These are phyloP conservation scores for Tetrao urogallus DNA, from an alignment of 2,113 vertebrate species.

Conservation along the genomic window DNA sequence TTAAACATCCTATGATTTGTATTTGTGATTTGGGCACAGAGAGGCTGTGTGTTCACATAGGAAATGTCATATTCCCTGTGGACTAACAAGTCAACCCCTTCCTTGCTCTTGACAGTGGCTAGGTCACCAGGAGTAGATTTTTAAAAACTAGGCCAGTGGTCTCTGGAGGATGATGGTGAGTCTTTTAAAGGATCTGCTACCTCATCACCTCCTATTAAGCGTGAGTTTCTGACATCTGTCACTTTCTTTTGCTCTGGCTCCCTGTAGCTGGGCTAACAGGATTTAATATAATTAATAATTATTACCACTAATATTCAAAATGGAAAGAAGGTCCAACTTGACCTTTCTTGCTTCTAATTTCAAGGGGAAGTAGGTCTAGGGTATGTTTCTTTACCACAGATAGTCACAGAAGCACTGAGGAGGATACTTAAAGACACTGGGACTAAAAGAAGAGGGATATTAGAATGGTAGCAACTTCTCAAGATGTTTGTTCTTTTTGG, in stretches of 20 bases:
- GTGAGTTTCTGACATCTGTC: conserved; percentile 42
- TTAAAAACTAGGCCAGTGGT: conserved; percentile 67
- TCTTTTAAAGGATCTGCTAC: conserved; percentile 69
- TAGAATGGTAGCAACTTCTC: not conserved
- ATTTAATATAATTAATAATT: conserved; percentile 7
- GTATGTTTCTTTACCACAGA: not conserved
- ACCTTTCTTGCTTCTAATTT: not conserved
- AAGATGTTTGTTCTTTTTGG: not conserved
- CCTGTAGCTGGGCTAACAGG: not conserved
- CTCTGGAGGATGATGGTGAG: conserved; percentile 61
- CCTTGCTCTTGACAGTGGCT: conserved; percentile 36
- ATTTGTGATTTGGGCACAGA: not conserved
- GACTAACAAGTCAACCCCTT: conserved; percentile 33
- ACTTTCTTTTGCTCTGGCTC: conserved; percentile 29
- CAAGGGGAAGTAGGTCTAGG: not conserved
- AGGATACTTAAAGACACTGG: not conserved
- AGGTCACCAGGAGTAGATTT: conserved; percentile 57
- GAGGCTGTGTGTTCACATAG: not conserved
- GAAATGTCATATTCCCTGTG: conserved; percentile 22
- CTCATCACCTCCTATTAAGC: conserved; percentile 68
- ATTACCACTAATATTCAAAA: not conserved
- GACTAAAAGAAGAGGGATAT: not conserved
- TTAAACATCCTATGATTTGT: not conserved
- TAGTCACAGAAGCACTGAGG: not conserved
- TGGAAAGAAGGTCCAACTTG: not conserved